These are phyloP conservation scores for Sebastes vulpes DNA, from an alignment of 2,797 vertebrate species.

Conservation along the genomic window DNA sequence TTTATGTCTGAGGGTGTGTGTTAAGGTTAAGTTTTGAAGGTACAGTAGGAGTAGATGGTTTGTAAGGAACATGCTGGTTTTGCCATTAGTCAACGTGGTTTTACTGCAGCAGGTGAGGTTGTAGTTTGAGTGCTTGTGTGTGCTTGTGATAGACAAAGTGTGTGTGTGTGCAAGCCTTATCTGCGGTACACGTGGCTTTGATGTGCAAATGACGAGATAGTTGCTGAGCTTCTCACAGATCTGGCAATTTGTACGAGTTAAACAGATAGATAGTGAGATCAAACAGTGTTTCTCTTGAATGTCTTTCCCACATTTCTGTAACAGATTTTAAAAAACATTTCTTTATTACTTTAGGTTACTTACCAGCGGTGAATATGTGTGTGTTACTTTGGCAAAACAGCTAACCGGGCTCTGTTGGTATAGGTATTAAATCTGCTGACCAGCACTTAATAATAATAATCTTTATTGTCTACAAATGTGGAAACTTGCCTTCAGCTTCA, in stretches of 20 bases:
- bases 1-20: conserved; percentile 35
- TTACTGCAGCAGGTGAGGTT: conserved; percentile 61
- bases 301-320: neutral
- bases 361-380: neutral
- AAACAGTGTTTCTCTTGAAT: conserved; percentile 9
- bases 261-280: conserved; percentile 34
- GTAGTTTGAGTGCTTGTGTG: conserved; percentile 36
- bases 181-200: conserved; percentile 43
- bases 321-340: neutral
- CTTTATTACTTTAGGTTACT: neutral
- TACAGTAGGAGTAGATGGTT: conserved; percentile 41
- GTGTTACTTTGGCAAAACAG: neutral
- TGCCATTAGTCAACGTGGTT: conserved; percentile 48
- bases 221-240: conserved; percentile 15
- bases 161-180: conserved; percentile 40
- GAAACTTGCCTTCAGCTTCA: too few relatives aligned
- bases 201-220: conserved; percentile 55
- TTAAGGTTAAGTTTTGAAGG: conserved; percentile 57
- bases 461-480: too few relatives aligned
- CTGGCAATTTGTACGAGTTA: conserved; percentile 24
- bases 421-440: too few relatives aligned
- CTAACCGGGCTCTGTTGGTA: neutral
- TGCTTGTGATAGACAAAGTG: conserved; percentile 10
- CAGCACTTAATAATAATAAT: too few relatives aligned
- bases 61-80: conserved; percentile 51